A percentile compares a stretch with the other conserved stretches of the same genome.
Conservation (phyloP, 2,888 invertebrate species). For the Thecophora atra region DNA sequence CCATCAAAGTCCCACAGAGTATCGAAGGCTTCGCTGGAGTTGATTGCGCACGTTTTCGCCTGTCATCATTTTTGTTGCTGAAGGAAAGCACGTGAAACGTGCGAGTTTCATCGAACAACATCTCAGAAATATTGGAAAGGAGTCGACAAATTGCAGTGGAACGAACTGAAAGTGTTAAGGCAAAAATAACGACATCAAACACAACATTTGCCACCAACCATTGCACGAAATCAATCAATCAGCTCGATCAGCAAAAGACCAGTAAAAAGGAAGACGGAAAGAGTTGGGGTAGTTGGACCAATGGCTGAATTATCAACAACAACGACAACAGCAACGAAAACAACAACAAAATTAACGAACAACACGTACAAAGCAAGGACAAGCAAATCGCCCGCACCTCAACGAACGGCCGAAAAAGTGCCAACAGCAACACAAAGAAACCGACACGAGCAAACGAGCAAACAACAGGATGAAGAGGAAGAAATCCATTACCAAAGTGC, state of each 20-base stretch:
- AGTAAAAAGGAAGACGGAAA: constrained; percentile 45
- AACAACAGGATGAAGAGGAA: too few species aligned
- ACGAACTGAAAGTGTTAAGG: neutral
- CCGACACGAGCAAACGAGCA: too few species aligned
- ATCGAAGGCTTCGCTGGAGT: neutral
- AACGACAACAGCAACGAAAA: constrained; percentile 1
- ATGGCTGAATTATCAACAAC: constrained; percentile 19
- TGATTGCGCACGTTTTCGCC: neutral
- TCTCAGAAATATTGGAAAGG: neutral
- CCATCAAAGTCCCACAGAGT: too few species aligned
- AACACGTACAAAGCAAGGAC: too few species aligned
- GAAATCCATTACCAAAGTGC: too few species aligned
- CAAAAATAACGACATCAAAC: constrained; percentile 2
- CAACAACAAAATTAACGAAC: too few species aligned
- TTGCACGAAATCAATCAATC: constrained; percentile 16
- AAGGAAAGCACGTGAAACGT: too few species aligned
- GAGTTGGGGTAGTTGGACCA: constrained; percentile 45
- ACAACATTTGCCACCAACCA: too few species aligned
- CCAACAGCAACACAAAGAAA: too few species aligned
- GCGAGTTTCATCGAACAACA: neutral
- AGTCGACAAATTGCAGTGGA: neutral
- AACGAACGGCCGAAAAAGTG: too few species aligned
- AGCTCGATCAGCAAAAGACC: constrained; percentile 30
- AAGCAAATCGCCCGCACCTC: too few species aligned
- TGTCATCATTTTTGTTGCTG: neutral